Evolutionary conservation across 2,797 vertebrate genomes (phyloP).

Genomic region (Betta splendens): DNA sequence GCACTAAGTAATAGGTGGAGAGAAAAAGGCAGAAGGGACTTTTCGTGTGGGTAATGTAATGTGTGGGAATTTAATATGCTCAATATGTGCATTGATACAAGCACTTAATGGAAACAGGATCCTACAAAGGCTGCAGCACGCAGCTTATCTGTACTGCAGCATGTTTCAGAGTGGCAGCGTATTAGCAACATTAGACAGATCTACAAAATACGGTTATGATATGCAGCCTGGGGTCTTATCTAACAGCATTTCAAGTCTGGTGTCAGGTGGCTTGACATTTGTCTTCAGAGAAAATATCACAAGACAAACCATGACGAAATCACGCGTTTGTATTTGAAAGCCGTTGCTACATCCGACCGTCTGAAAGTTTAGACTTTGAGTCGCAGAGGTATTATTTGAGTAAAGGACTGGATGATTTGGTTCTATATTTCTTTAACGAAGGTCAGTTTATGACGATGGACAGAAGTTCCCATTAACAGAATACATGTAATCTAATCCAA

Average conservation of each 20-base stretch:
- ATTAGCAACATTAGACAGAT: neutral
- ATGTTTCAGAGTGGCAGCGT: neutral
- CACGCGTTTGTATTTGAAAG: neutral
- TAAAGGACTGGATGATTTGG: neutral
- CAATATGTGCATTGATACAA: neutral
- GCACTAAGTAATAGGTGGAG: neutral
- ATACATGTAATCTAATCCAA: neutral
- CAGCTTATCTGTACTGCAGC: neutral
- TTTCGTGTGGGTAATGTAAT: neutral
- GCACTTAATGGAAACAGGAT: neutral
- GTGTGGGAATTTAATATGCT: neutral
- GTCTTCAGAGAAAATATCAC: neutral
- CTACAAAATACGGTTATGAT: neutral
- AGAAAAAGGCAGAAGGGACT: neutral
- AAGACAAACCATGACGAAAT: neutral
- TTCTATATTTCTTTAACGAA: neutral
- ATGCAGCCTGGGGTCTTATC: neutral
- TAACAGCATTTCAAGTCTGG: neutral
- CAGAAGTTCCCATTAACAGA: neutral
- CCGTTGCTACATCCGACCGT: neutral
- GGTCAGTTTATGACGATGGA: neutral
- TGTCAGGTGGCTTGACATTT: neutral
- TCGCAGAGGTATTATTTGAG: slow-evolving; percentile 1
- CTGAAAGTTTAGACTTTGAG: neutral
- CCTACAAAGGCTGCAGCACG: neutral